Evolutionary conservation across 2,113 vertebrate genomes (phyloP).

Genomic region (Halcyon senegalensis): DNA sequence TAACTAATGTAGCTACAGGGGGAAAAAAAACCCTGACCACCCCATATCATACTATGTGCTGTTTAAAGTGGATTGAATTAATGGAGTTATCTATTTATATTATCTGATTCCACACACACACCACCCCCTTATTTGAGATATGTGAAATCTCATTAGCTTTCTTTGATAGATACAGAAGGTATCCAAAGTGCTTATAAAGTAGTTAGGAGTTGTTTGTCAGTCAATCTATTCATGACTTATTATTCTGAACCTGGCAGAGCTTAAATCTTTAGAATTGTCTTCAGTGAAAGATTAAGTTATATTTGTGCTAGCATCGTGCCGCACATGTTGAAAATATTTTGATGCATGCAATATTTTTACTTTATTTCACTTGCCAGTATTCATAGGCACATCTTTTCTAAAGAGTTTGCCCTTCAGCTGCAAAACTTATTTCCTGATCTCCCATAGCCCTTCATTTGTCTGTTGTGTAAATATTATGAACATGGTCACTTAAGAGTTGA

Average conservation of each 20-base stretch:
- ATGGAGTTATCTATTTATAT: neutral
- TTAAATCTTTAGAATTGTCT: neutral
- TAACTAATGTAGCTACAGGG: neutral
- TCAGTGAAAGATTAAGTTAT: neutral
- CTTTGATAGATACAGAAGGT: neutral
- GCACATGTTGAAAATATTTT: neutral
- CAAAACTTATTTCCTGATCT: neutral
- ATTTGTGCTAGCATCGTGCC: neutral
- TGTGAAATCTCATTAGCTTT: neutral
- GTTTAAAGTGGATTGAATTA: neutral
- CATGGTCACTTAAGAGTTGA: neutral
- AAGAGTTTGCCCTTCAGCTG: neutral
- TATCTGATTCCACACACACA: neutral
- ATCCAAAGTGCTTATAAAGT: neutral
- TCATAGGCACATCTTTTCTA: neutral
- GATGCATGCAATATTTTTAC: neutral
- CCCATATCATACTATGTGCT: neutral
- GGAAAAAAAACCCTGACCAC: fast-evolving
- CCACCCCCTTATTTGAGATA: neutral
- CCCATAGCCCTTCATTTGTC: neutral
- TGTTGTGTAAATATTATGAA: neutral
- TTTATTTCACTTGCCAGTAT: neutral
- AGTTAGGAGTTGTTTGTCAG: neutral
- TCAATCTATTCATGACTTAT: neutral
- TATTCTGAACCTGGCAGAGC: neutral